These are phyloP conservation scores for Quadroppia sp. DNA, from an alignment of 2,888 invertebrate species.

Conservation along the genomic window DNA sequence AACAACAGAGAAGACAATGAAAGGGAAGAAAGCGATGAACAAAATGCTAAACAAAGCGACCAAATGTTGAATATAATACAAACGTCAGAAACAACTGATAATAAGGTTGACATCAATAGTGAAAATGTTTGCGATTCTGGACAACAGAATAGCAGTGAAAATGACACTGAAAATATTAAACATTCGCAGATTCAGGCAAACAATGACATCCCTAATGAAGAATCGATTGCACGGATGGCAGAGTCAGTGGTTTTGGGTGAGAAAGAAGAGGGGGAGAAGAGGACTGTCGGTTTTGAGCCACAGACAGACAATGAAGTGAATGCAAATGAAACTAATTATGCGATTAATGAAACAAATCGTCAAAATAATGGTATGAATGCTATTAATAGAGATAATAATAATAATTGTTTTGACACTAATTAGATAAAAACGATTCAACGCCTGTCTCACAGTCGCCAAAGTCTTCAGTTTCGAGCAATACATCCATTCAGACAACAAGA, in stretches of 20 bases:
- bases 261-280: neutral
- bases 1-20: neutral
- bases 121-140: neutral
- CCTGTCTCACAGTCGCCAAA: neutral
- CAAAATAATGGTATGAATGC: neutral
- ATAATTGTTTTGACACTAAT: neutral
- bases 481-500: neutral
- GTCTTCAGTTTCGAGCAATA: neutral
- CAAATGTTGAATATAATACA: neutral
- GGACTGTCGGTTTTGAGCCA: neutral
- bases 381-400: neutral
- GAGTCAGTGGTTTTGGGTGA: neutral
- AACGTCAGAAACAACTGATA: neutral
- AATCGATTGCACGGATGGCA: neutral
- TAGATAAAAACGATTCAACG: neutral
- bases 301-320: neutral
- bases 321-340: neutral
- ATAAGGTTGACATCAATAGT: neutral
- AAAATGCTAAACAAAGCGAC: neutral
- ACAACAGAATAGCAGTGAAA: constrained; percentile 16
- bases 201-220: neutral
- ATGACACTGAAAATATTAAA: constrained; percentile 31
- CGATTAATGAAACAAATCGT: neutral
- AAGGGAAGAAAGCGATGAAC: neutral
- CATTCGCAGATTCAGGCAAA: neutral